A percentile compares a stretch with the other conserved stretches of the same genome.
These are phyloP conservation scores for Bombus impatiens DNA, from an alignment of 1,140 invertebrate genomes.

Conservation along the genomic window DNA sequence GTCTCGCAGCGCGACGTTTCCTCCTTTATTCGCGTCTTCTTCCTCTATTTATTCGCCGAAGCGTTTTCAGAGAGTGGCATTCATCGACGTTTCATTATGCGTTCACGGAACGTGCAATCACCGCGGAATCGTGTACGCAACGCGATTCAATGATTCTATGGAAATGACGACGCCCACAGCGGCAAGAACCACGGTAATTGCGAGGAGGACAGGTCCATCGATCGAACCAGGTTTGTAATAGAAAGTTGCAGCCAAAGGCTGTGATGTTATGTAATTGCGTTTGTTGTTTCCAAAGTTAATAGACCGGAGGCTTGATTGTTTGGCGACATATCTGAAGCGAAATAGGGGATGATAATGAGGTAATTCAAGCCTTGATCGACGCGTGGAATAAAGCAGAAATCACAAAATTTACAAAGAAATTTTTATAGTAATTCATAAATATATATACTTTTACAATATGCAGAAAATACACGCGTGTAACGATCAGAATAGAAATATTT, in stretches of 20 bases:
- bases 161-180: neutral
- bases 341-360: neutral
- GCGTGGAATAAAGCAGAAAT: too few species aligned
- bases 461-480: too few species aligned
- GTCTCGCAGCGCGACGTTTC: neutral
- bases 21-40: slow-evolving; percentile 21
- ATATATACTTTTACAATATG: too few species aligned
- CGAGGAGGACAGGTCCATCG: neutral
- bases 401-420: too few species aligned
- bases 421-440: too few species aligned
- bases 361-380: neutral
- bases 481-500: too few species aligned
- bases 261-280: slow-evolving; percentile 2
- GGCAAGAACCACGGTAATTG: slow-evolving; percentile 25
- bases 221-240: neutral
- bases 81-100: slow-evolving; percentile 37
- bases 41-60: slow-evolving; percentile 20
- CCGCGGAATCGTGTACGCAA: neutral
- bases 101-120: slow-evolving; percentile 7
- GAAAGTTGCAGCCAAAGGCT: neutral
- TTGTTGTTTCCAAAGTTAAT: neutral
- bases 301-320: neutral
- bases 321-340: neutral
- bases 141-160: slow-evolving; percentile 18
- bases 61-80: slow-evolving; percentile 24